These are phyloP conservation scores for Adelges cooleyi DNA, from an alignment of 1,140 invertebrate species.

Conservation along the genomic window DNA sequence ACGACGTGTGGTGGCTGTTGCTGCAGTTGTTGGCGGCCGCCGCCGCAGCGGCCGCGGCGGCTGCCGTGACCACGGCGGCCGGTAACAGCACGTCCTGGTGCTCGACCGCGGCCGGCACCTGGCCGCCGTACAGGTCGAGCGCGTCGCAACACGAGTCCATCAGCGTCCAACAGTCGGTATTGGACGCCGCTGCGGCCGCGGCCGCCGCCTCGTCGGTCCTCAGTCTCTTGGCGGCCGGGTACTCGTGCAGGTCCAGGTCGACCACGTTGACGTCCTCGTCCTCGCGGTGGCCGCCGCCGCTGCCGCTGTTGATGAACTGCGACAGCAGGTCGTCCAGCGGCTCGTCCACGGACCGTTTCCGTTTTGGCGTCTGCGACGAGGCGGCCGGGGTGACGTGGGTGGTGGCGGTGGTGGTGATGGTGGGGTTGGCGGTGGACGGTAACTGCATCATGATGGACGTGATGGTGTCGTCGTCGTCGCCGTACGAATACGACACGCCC, in stretches of 20 bases:
- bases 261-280: conserved; percentile 37
- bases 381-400: conserved; percentile 42
- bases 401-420: conserved; percentile 60
- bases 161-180: background rate
- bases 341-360: conserved; percentile 8
- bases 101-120: conserved; percentile 1
- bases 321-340: conserved; percentile 5
- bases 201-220: conserved; percentile 9
- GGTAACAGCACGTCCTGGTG: background rate
- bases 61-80: background rate
- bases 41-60: background rate
- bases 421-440: conserved; percentile 36
- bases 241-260: conserved; percentile 31
- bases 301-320: conserved; percentile 54
- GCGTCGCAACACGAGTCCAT: background rate
- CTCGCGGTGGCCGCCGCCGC: conserved; percentile 51
- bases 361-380: background rate
- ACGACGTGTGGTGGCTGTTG: background rate
- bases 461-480: conserved; percentile 38
- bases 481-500: conserved; percentile 49
- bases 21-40: background rate
- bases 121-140: conserved; percentile 25
- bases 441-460: conserved; percentile 16
- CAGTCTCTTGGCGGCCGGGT: conserved; percentile 31
- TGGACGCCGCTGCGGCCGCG: background rate